Percentiles rank a stretch among this genome's conserved stretches.
These are phyloP conservation scores for Mythimna albipuncta DNA, from an alignment of 2,888 invertebrate species.

Conservation along the genomic window DNA sequence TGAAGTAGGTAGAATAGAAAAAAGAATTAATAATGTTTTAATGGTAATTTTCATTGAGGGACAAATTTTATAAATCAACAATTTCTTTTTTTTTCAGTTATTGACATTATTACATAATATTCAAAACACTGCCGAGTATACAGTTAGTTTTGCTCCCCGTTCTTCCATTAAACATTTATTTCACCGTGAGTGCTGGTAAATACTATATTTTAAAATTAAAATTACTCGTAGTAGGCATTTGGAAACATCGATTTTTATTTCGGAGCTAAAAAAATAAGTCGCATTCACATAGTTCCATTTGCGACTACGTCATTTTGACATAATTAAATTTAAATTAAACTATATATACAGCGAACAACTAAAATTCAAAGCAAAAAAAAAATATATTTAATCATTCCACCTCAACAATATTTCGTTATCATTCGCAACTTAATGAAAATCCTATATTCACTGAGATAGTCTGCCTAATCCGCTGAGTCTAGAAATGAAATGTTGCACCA, in stretches of 20 bases:
- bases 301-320: conserved; percentile 66
- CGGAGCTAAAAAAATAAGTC: conserved; percentile 69
- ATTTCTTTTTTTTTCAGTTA: conserved; percentile 66
- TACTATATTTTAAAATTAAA: conserved; percentile 73
- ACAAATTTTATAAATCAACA: conserved; percentile 79
- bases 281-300: conserved; percentile 69
- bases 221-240: conserved; percentile 78
- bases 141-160: conserved; percentile 87
- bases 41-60: conserved; percentile 82
- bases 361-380: conserved; percentile 69
- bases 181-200: conserved; percentile 71
- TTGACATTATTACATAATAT: conserved; percentile 73
- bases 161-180: conserved; percentile 79
- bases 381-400: neutral
- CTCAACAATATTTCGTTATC: conserved; percentile 9
- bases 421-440: conserved; percentile 9
- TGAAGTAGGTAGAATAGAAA: conserved; percentile 4
- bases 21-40: conserved; percentile 58
- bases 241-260: conserved; percentile 65
- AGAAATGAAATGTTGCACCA: neutral
- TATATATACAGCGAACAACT: conserved; percentile 69
- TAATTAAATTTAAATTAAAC: conserved; percentile 63
- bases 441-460: neutral
- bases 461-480: neutral
- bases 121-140: conserved; percentile 67